phyloP scores from a whole-genome alignment of 2,888 invertebrate species.

The Microplitis manilae region DNA sequence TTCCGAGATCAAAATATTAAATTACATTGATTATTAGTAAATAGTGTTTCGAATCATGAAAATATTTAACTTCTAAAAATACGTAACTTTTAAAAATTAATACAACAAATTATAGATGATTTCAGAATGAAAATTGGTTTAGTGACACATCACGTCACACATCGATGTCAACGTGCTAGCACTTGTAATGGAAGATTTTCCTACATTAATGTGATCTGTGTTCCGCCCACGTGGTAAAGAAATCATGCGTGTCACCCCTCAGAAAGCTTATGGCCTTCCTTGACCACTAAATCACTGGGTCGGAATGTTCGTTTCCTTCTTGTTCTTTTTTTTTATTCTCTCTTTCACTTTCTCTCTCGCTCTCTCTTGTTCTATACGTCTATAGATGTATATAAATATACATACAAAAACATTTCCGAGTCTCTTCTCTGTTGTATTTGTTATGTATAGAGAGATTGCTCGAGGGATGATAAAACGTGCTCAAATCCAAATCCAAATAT shows the following conservation, averaged over 20 bases:
- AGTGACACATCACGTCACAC: constrained; percentile 6
- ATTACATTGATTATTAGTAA: no score
- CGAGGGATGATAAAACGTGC: constrained; percentile 19
- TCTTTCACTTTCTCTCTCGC: constrained; percentile 6
- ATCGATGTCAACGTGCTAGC: background rate
- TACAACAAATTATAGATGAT: no score
- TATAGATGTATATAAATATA: background rate
- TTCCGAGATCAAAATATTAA: no score
- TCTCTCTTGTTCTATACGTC: constrained; percentile 13
- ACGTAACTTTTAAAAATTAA: no score
- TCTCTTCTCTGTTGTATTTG: background rate
- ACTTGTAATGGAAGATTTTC: constrained; percentile 10
- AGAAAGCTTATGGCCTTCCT: constrained; percentile 31
- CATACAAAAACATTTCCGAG: background rate
- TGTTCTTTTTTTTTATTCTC: constrained; percentile 7
- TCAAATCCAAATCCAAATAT: constrained; percentile 24
- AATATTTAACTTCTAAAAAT: no score
- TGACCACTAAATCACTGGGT: constrained; percentile 44
- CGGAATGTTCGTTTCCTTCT: constrained; percentile 3
- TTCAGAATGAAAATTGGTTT: background rate
- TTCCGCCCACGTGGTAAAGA: constrained; percentile 47
- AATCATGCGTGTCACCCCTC: constrained; percentile 41
- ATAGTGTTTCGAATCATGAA: no score
- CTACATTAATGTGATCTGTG: constrained; percentile 20
- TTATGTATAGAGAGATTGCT: constrained; percentile 5